Evolutionary conservation across 1,140 invertebrate species (phyloP), one percentile per base, ranked within the genome.

Genomic region (Drosophila lowei): DNA sequence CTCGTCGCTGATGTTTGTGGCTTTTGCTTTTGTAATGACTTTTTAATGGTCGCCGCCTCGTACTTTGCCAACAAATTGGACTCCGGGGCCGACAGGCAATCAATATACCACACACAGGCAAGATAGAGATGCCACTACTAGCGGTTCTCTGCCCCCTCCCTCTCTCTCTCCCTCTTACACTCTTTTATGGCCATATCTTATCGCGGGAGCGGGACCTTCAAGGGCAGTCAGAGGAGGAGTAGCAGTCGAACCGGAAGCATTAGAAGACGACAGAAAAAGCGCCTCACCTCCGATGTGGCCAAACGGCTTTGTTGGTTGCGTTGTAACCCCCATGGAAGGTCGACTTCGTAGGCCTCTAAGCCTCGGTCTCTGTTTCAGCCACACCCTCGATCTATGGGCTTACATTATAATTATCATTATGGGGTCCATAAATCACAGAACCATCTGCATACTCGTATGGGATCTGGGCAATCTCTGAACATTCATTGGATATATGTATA

Each of bases 201-300:
- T 77, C 81, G 83, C 43, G 6, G 21, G 11, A 34, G 30, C 11
- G 41, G 57, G 80, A 61, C 80, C 80, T 84, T 84, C 80, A 65
- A 66, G 63, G 65, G n/a, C 43, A 57, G n/a, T 50, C 53, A 34
- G 49, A 46, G 28, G 42, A 46, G 21, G 30, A 56, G 50, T 72
- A 43, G 42, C 56, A 60, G 68, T 57, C 63, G 52, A 77, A 85
- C 81, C 81, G 81, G 81, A 85, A 85, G 81, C 81, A 86, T 85
- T 85, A 86, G 80, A 80, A 68, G 67, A 72, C 72, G 61, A 72
- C 67, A 55, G 15, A 54, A 44, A 72, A 52, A 44, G 16, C 60
- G 47, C 54, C 42, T 72, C 66, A 77, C 70, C 59, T 46, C 42
- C 60, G 62, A 75, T 50, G 59, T 62, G 54, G 52, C 34, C 65